Evolutionary conservation across 1,140 invertebrate genomes (phyloP).

Genomic region (Maniola jurtina): DNA sequence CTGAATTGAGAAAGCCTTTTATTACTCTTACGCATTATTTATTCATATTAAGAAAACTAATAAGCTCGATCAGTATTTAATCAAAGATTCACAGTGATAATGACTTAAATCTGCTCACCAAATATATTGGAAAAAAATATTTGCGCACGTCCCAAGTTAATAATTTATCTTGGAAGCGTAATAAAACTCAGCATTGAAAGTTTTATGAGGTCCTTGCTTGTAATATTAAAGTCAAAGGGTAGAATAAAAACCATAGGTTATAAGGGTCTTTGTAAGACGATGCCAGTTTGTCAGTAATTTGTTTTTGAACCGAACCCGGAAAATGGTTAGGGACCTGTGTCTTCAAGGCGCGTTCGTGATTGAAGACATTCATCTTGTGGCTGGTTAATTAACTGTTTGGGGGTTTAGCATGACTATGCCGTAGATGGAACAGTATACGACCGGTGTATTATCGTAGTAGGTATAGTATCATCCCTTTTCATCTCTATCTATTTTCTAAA

Average conservation of each 20-base stretch:
- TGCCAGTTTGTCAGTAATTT: constrained; percentile 12
- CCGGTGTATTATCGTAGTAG: not conserved
- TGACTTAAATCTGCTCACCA: not conserved
- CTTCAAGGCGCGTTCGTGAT: not conserved
- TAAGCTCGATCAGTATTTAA: not conserved
- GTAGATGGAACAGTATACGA: not conserved
- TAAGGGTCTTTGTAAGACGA: constrained; percentile 5
- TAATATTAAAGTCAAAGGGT: constrained; percentile 2
- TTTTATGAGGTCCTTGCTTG: constrained; percentile 1
- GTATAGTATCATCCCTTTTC: no score
- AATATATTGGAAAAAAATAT: not conserved
- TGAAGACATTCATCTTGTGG: constrained; percentile 7
- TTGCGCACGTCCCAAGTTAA: not conserved
- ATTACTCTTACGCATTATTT: no score
- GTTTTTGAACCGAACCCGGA: constrained; percentile 4
- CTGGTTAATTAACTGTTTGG: constrained; percentile 7
- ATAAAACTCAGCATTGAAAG: constrained; percentile 1
- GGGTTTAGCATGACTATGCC: not conserved
- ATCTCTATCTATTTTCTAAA: no score
- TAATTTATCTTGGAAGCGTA: constrained; percentile 3
- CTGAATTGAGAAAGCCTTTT: no score
- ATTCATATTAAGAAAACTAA: not conserved
- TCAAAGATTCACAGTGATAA: not conserved
- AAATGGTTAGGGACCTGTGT: not conserved
- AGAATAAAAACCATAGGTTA: constrained; percentile 4